These are phyloP conservation scores for Perca schrenkii DNA, from an alignment of 2,113 vertebrate genomes.

Conservation along the genomic window DNA sequence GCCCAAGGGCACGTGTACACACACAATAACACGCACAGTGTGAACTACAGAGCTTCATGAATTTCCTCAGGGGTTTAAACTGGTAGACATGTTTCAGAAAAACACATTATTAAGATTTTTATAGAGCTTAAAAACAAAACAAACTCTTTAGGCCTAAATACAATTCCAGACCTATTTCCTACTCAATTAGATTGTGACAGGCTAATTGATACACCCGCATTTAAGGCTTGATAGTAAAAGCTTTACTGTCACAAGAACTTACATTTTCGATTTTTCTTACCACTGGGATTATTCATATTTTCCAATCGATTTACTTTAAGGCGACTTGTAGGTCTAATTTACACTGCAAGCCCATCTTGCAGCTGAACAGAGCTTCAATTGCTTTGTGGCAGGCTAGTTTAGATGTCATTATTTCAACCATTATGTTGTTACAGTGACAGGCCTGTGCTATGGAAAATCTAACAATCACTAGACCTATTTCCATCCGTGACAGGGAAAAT, in stretches of 20 bases:
- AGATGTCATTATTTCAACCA: slow-evolving; percentile 84
- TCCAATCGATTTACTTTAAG: slow-evolving; percentile 74
- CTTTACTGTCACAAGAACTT: not conserved
- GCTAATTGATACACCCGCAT: not conserved
- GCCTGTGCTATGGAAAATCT: slow-evolving; percentile 70
- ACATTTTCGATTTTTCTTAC: slow-evolving; percentile 20
- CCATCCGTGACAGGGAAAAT: slow-evolving; percentile 79
- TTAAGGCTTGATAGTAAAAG: not conserved
- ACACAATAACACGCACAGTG: not conserved
- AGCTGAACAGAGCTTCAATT: slow-evolving; percentile 75
- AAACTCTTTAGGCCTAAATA: not conserved
- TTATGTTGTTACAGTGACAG: slow-evolving; percentile 85
- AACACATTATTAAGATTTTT: not conserved
- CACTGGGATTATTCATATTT: slow-evolving; percentile 69
- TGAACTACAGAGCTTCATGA: not conserved
- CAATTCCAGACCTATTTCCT: not conserved
- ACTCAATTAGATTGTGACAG: not conserved
- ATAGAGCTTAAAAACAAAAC: not conserved
- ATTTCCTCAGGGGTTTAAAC: not conserved
- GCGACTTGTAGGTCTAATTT: slow-evolving; percentile 76
- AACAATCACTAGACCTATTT: slow-evolving; percentile 81
- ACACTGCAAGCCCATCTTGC: slow-evolving; percentile 58
- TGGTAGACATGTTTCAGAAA: not conserved
- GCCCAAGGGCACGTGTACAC: slow-evolving; percentile 28
- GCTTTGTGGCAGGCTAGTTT: slow-evolving; percentile 82